phyloP scores from a whole-genome alignment of 2,888 invertebrate species.

The Meiosimyza platycephala region DNA sequence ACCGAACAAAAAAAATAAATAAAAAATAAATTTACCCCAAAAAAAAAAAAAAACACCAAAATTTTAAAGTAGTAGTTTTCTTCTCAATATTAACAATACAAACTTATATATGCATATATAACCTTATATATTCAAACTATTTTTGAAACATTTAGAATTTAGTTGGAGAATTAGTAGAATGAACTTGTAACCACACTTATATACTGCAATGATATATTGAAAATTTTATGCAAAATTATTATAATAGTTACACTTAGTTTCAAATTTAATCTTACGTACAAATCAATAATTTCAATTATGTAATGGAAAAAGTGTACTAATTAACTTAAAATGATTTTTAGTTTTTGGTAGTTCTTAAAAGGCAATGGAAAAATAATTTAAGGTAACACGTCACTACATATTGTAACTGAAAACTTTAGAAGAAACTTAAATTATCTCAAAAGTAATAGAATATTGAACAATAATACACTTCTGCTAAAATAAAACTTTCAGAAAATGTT shows the following conservation, averaged over 20 bases:
- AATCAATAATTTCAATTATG: neutral
- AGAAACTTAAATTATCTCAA: no score
- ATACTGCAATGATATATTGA: neutral
- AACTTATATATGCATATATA: slow-evolving; percentile 3
- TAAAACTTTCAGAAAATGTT: neutral
- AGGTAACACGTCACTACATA: neutral
- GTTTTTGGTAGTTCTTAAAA: slow-evolving; percentile 1
- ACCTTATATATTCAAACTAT: slow-evolving; percentile 11
- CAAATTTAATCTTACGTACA: neutral
- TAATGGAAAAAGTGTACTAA: neutral
- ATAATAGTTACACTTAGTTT: slow-evolving; percentile 16
- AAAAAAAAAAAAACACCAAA: slow-evolving; percentile 19
- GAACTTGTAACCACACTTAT: slow-evolving; percentile 10
- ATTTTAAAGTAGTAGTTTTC: slow-evolving; percentile 23
- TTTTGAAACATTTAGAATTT: slow-evolving; percentile 25
- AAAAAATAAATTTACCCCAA: neutral
- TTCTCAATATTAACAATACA: slow-evolving; percentile 6
- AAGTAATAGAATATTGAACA: slow-evolving; percentile 3
- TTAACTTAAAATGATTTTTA: slow-evolving; percentile 4
- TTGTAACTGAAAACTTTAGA: no score
- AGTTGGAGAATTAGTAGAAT: slow-evolving; percentile 20
- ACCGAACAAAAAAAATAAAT: slow-evolving; percentile 27
- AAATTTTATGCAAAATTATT: slow-evolving; percentile 4
- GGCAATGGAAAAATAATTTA: neutral
- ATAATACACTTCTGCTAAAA: slow-evolving; percentile 7